Evolutionary conservation across 30 jellyfish, hydroid and myxozoan species (phyloP), one percentile per base, ranked within the genome.

Genomic region (Aurelia aurita): DNA sequence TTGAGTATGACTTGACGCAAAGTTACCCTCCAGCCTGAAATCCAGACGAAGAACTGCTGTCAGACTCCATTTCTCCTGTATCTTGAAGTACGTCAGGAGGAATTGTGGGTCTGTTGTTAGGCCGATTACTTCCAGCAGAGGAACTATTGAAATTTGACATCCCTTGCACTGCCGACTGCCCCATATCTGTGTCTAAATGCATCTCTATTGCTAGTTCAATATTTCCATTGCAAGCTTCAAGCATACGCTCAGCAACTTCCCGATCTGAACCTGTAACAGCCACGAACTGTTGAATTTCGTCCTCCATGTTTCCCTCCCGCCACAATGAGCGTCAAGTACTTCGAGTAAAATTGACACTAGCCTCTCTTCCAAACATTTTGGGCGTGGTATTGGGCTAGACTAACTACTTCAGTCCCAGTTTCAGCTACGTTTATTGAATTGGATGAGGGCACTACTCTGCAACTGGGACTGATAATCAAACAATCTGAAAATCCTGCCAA

Each of bases 211-310:
- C 98, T 46, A 74, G 68, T 46, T 92, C 92, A 10, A 92, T 63
- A 67, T 92, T 83, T 28, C 96, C 97, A 67, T 88, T 74, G 68
- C 96, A 92, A 3, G 98, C 98, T 45, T 81, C 93, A 26, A 92
- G 87, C 58, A 92, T 65, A 29, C 88, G 85, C 46, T 26, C 84
- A 14, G 98, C 98, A 58, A 65, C 77, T 25, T 79, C 79, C 73
- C 91, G 88, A 51, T 87, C 96, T 18, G 97, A 69, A 26, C 97
- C 97, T 2, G 98, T 92, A 20, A 92, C 74, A 53, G 90, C 87
- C 44, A 87, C 49, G 82, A 87, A 82, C 65, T 92, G 98, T 49
- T 74, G 72, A 54, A 81, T 29, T 10, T 86, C 89, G 59, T 74
- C 86, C 91, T 68, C 95, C 89, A 92, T 84, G 39, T 78, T 87